A percentile compares a stretch with the other conserved stretches of the same genome.
These are phyloP conservation scores for Dryas iulia DNA, from an alignment of 1,140 invertebrate species.

Conservation along the genomic window DNA sequence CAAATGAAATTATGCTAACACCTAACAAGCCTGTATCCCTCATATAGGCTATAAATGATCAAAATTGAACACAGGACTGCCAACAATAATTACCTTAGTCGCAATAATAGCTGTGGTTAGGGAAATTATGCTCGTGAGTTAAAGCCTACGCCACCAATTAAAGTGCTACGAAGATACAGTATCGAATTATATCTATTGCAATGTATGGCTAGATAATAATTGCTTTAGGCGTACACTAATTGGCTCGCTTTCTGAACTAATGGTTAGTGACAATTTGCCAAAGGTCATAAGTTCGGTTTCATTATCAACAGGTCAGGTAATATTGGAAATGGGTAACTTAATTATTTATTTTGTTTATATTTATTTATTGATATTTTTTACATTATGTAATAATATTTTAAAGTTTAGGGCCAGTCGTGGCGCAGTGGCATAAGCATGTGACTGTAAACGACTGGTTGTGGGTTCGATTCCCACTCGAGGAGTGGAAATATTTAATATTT, in stretches of 20 bases:
- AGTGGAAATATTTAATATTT: too few species aligned
- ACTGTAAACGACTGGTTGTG: too few species aligned
- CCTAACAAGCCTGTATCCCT: not conserved
- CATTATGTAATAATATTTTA: too few species aligned
- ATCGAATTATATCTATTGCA: not conserved
- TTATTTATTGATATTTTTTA: too few species aligned
- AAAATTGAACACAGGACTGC: slow-evolving; percentile 8
- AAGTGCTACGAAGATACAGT: not conserved
- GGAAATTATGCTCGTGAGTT: slow-evolving; percentile 13
- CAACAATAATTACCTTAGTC: slow-evolving; percentile 15
- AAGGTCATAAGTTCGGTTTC: not conserved
- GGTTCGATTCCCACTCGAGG: too few species aligned
- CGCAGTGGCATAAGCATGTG: too few species aligned
- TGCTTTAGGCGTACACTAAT: too few species aligned
- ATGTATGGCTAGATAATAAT: not conserved
- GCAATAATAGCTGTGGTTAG: slow-evolving; percentile 19
- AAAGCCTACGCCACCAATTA: slow-evolving; percentile 13
- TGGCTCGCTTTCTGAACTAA: not conserved
- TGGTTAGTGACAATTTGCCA: not conserved
- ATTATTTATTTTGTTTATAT: too few species aligned
- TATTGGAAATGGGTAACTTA: too few species aligned
- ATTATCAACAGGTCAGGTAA: too few species aligned
- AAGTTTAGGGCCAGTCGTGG: too few species aligned
- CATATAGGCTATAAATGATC: slow-evolving; percentile 3
- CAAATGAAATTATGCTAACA: not conserved